Evolutionary conservation across 2,113 vertebrate species (phyloP), one percentile per base, ranked within the genome.

Genomic region (Channa argus): DNA sequence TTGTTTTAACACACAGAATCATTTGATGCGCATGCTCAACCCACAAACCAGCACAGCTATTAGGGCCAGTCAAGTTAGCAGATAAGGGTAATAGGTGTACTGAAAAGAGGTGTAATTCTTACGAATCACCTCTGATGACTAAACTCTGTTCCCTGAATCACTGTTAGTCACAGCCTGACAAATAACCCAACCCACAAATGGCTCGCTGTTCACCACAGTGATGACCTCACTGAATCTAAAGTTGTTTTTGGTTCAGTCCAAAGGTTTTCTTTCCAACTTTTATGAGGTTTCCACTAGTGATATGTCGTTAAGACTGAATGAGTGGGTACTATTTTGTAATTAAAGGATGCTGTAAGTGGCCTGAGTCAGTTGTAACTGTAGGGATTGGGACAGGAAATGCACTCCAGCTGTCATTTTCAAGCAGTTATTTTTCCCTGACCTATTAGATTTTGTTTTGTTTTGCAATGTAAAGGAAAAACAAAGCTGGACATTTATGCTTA

Each of bases 101-200:
- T 69, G 55, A 55, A 56, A 59, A 55, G n/a, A 41, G 33, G 39
- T 79, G 51, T n/a, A 72, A 34, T 56, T 81, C 73, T 84, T 52
- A 80, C 61, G 77, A 60, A 64, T 83, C 68, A 81, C 75, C 68
- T 86, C 73, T 84, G 79, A 74, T 92, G 87, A 85, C 85, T 88
- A 61, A 83, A 49, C 70, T 65, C 3, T 6, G 72, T 59, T 75
- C 71, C 38, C 54, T 78, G 82, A 90, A 70, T 88, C 79, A 85
- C 67, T 49, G 56, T 83, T 84, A 88, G 72, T 92, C 90, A 87
- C 78, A 78, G 77, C 11, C 72, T 74, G 80, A 87, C 54, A 62
- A 65, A 61, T 24, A 73, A 73, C 75, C 60, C 53, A 85, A 44
- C 73, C 84, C 76, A 83, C 76, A 85, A 84, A 82, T 58, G 54